phyloP scores from a whole-genome alignment of 2,797 vertebrate species.

The Pangasius sanitwongsei region DNA sequence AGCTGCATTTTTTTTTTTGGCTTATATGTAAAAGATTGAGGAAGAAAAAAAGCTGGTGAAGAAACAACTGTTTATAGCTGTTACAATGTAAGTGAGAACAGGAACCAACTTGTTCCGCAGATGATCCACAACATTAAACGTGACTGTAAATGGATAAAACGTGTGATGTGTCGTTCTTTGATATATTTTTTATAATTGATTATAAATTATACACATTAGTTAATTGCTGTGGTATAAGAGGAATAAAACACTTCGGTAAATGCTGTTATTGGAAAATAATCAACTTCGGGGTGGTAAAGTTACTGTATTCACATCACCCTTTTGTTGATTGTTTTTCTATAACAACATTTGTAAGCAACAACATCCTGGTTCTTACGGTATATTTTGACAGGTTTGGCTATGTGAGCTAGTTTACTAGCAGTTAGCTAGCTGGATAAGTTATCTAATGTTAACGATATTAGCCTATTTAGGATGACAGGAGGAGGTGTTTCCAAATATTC shows the following conservation, averaged over 20 bases:
- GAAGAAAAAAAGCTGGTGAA: neutral
- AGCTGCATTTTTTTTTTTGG: neutral
- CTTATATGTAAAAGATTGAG: neutral
- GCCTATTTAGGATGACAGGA: neutral
- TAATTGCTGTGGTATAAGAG: neutral
- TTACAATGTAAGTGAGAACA: neutral
- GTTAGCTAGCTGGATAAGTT: neutral
- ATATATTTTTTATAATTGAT: neutral
- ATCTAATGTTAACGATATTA: neutral
- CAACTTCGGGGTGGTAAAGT: neutral
- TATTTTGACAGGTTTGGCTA: neutral
- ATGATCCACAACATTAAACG: neutral
- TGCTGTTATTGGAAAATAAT: neutral
- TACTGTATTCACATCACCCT: neutral
- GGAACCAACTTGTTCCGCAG: neutral
- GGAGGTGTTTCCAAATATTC: neutral
- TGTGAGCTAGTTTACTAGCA: neutral
- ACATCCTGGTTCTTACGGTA: neutral
- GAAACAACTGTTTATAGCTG: neutral
- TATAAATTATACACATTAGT: neutral
- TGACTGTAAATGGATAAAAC: neutral
- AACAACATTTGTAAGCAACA: neutral
- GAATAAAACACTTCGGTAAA: neutral
- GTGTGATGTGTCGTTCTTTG: neutral
- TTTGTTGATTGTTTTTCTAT: neutral